Conservation (phyloP, 2,113 vertebrate species). For the Phrynocephalus versicolor region DNA sequence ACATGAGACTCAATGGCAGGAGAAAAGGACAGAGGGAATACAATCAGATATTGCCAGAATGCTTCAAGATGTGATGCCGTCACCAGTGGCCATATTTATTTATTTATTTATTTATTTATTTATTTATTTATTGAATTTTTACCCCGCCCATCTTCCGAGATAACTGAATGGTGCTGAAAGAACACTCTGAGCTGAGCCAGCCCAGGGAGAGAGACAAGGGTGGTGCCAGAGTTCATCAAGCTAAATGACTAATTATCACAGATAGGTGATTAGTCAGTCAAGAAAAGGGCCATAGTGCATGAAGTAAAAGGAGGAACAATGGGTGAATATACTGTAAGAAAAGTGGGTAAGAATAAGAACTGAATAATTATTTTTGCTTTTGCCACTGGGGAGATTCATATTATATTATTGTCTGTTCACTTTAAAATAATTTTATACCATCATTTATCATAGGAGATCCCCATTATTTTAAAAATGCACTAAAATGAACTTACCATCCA, state of each 20-base stretch:
- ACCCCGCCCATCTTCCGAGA: too few relatives aligned
- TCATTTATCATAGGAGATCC: background rate
- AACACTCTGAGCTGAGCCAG: too few relatives aligned
- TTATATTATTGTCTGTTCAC: too few relatives aligned
- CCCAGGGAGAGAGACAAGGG: background rate
- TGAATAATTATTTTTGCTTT: too few relatives aligned
- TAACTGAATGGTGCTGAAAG: background rate
- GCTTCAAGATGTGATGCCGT: background rate
- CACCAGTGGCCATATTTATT: background rate
- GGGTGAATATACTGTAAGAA: too few relatives aligned
- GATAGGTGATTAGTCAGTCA: background rate
- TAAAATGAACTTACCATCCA: background rate
- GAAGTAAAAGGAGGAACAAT: too few relatives aligned
- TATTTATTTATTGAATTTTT: too few relatives aligned
- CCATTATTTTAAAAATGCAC: background rate
- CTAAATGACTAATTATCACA: background rate
- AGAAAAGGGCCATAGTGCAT: background rate
- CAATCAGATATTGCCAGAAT: background rate
- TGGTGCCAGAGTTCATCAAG: background rate
- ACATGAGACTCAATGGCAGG: background rate
- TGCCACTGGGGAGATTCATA: too few relatives aligned
- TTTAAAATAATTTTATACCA: background rate
- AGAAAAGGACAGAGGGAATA: background rate
- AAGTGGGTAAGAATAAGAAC: too few relatives aligned
- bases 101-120: too few relatives aligned